phyloP scores from a whole-genome alignment of 2,113 vertebrate species.

The Silurus meridionalis region DNA sequence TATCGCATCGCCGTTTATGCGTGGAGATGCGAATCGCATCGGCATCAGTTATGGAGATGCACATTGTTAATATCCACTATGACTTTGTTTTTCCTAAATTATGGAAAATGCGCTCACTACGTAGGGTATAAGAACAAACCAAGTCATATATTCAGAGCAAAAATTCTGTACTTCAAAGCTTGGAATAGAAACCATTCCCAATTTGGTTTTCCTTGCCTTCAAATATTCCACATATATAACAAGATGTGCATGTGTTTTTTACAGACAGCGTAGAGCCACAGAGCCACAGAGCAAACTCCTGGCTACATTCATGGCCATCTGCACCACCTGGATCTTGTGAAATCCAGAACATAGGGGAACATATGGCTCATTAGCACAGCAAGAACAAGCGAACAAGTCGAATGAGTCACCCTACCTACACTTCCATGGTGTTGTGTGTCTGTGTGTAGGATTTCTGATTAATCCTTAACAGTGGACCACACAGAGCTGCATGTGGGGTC shows the following conservation, averaged over 20 bases:
- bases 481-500: slow-evolving; percentile 54
- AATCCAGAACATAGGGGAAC: slow-evolving; percentile 1
- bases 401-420: neutral
- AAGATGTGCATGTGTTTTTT: too few species aligned
- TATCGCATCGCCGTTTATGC: too few species aligned
- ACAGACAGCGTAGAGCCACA: neutral
- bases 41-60: too few species aligned
- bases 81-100: neutral
- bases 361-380: slow-evolving; percentile 49
- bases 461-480: slow-evolving; percentile 62
- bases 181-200: neutral
- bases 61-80: neutral
- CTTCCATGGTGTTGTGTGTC: slow-evolving; percentile 10
- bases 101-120: neutral
- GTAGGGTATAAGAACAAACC: neutral
- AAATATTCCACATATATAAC: neutral
- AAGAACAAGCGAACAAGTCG: neutral
- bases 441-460: slow-evolving; percentile 46
- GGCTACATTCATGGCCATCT: slow-evolving; percentile 27
- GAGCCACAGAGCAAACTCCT: neutral
- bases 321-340: neutral
- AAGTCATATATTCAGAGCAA: neutral
- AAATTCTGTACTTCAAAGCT: slow-evolving; percentile 1
- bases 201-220: neutral
- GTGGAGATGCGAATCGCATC: too few species aligned